phyloP scores from a whole-genome alignment of 1,140 invertebrate genomes.

The Branchinecta lynchi region DNA sequence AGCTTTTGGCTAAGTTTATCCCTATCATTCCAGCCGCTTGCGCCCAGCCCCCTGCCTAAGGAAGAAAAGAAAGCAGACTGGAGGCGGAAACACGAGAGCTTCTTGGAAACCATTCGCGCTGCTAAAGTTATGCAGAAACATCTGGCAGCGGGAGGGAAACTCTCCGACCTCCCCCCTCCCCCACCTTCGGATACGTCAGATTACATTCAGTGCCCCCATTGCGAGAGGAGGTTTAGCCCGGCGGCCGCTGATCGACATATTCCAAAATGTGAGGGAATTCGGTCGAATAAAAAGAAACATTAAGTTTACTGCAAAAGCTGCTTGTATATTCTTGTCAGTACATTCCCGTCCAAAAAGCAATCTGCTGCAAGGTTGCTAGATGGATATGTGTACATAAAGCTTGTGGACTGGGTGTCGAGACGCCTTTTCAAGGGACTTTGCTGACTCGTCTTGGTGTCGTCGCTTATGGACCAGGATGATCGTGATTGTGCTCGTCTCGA shows the following conservation, averaged over 20 bases:
- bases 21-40: no score
- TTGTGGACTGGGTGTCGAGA: no score
- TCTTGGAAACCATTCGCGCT: slow-evolving; percentile 70
- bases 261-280: slow-evolving; percentile 70
- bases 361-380: no score
- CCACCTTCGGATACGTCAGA: slow-evolving; percentile 51
- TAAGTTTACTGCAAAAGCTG: background rate
- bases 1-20: no score
- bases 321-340: no score
- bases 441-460: no score
- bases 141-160: slow-evolving; percentile 65
- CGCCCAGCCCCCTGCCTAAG: slow-evolving; percentile 13
- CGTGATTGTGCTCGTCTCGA: no score
- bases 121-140: slow-evolving; percentile 74
- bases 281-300: slow-evolving; percentile 48
- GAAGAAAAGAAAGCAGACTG: slow-evolving; percentile 53
- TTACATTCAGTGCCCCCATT: slow-evolving; percentile 82
- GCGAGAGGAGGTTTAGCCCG: slow-evolving; percentile 66
- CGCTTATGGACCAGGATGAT: no score
- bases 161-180: slow-evolving; percentile 74
- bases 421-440: no score
- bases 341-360: no score
- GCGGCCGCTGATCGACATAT: slow-evolving; percentile 79
- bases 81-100: slow-evolving; percentile 82
- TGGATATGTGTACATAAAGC: no score